These are phyloP conservation scores for Xestobium rufovillosum DNA, from an alignment of 2,888 invertebrate species.

Conservation along the genomic window DNA sequence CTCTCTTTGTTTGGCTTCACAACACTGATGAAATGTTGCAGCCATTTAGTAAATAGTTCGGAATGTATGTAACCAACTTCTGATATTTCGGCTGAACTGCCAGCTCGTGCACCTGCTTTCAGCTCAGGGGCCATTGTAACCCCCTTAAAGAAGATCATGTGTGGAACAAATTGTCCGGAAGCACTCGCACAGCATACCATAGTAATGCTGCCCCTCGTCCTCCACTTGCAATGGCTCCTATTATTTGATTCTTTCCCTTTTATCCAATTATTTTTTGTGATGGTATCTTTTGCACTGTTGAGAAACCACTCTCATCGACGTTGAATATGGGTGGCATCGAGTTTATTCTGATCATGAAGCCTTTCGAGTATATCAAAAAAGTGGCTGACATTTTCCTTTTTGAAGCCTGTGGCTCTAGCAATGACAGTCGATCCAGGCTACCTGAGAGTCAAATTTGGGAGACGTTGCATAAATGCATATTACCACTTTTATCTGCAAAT, in stretches of 20 bases:
- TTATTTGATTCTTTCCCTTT: conserved; percentile 22
- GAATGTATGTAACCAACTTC: conserved; percentile 25
- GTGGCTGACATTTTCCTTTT: too few relatives aligned
- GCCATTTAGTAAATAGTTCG: conserved; percentile 25
- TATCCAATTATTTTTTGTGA: conserved; percentile 18
- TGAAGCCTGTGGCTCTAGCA: too few relatives aligned
- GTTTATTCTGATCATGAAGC: too few relatives aligned
- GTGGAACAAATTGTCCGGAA: conserved; percentile 23
- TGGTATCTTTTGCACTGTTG: conserved; percentile 22
- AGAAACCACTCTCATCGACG: conserved; percentile 22
- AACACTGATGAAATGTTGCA: conserved; percentile 33
- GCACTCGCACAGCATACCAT: conserved; percentile 23
- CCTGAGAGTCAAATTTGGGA: too few relatives aligned
- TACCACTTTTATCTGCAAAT: too few relatives aligned
- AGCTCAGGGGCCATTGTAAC: conserved; percentile 19
- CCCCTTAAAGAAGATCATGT: conserved; percentile 26
- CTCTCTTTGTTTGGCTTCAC: conserved; percentile 21
- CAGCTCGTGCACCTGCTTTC: conserved; percentile 18
- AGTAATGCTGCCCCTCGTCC: conserved; percentile 25
- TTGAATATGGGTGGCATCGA: too few relatives aligned
- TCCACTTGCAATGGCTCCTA: conserved; percentile 21
- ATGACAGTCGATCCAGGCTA: too few relatives aligned
- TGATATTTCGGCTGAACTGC: conserved; percentile 15
- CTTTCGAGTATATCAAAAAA: too few relatives aligned
- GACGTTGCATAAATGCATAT: too few relatives aligned